Evolutionary conservation across 2,113 vertebrate genomes (phyloP).

Genomic region (Mohoua ochrocephala): DNA sequence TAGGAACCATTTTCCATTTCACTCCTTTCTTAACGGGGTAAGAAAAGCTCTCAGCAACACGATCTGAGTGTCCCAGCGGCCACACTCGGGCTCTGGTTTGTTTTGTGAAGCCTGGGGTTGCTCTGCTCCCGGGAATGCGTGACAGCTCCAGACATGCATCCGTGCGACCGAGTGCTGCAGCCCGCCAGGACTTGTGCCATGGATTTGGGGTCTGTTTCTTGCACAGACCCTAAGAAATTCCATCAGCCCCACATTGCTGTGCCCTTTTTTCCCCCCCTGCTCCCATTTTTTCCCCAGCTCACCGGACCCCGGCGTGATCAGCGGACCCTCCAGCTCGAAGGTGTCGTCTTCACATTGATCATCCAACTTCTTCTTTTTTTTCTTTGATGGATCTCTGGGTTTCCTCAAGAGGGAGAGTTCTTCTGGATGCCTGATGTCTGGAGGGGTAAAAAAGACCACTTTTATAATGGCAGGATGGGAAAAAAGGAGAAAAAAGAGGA

Average conservation of each 20-base stretch:
- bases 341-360: constrained; percentile 90
- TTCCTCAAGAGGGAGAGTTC: constrained; percentile 96
- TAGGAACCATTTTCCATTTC: neutral
- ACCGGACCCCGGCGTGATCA: constrained; percentile 96
- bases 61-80: neutral
- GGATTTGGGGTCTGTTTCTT: neutral
- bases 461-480: neutral
- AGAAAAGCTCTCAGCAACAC: neutral
- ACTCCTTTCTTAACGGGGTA: neutral
- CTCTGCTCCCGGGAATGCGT: neutral
- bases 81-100: neutral
- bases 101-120: neutral
- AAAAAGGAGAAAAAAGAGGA: fast-evolving
- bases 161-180: neutral
- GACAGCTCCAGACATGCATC: constrained; percentile 24
- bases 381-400: constrained; percentile 96
- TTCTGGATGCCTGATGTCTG: constrained; percentile 97
- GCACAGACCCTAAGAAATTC: neutral
- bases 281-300: neutral
- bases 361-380: constrained; percentile 94
- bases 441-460: neutral
- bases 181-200: neutral
- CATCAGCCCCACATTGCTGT: neutral
- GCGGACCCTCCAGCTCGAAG: constrained; percentile 88
- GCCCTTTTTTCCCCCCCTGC: neutral